Evolutionary conservation across 2,797 vertebrate genomes (phyloP), one percentile per base, ranked within the genome.

Genomic region (Neosilurus hyrtlii): DNA sequence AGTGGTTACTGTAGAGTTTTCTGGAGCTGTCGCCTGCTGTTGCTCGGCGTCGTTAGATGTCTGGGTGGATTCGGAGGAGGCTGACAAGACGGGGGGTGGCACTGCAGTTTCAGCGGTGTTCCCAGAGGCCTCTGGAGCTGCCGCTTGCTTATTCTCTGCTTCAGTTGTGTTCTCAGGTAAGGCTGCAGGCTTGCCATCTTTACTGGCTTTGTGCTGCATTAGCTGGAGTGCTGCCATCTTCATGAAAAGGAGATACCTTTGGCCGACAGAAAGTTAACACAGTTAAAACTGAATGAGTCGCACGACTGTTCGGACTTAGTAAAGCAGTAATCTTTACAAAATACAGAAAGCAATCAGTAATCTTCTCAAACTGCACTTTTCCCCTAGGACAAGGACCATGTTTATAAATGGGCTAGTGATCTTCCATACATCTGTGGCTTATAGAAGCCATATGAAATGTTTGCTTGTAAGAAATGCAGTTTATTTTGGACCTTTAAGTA

Each of bases 181-280:
- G 14, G 86, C 72, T 9, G 87, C 87, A 26, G 89, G 85, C 82
- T 82, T 94, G 70, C 93, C 92, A 73, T 96, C 94, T 82, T 94
- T 96, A 92, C 92, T 95, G 80, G 96, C 95, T 89, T 99, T 99
- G 91, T 99, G 97, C 90, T 99, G 97, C 97, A 99, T 99, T 67
- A 99, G 95, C 93, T 99, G 98, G 85, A 99, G 90, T 0, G 98
- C 98, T 0, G 98, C 98, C 95, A 99, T 93, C 92, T 99, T 99
- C 98, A 99, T 99, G 92, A 99, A 99, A 81, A 99, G 95, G 16
- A 99, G 96, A 91, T 99, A 99, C 91, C 98, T 99, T 88, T 30
- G 54, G 71, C n/a, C 30, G 30, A 80, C 30, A 35, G 85, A 10
- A 82, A 12, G 77, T 74, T 14, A 24, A 75, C 54, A 67, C 1